Evolutionary conservation across 2,113 vertebrate genomes (phyloP), one percentile per base, ranked within the genome.

Genomic region (Melanocharis versteri): DNA sequence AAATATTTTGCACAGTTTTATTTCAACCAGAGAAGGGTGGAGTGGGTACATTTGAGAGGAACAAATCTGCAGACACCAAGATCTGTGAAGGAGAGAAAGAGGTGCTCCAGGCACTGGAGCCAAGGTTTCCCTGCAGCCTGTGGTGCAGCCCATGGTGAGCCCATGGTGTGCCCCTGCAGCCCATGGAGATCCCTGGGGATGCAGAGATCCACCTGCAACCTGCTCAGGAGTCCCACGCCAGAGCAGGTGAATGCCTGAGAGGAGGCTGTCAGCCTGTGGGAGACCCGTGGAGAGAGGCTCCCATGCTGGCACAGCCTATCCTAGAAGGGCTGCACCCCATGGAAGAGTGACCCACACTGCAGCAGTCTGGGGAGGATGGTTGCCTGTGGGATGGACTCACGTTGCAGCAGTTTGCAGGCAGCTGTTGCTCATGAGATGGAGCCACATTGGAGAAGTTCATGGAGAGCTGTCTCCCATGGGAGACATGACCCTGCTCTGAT

Each of bases 111-210:
- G 13, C 31, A 42, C 45, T 0, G 0, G 45, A 51, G 54, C 37
- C 13, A 30, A 9, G 18, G 5, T 2, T 58, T 2, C 23, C 3
- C 19, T 48, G 14, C 35, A 69, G 53, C 8, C 16, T 3, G 0
- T 6, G 78, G n/a, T 12, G 22, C 28, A 47, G 51, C 4, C 10
- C 28, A 13, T 8, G 13, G n/a, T 7, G 11, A 17, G 6, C 39
- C 39, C 12, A 12, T 40, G 62, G 50, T 66, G 62, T 37, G 40
- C 13, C 27, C 50, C 8, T 68, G 53, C 33, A 58, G 31, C 20
- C 45, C 45, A 7, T 15, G 54, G 31, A 65, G 21, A 5, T 56
- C 20, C 54, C 8, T 22, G 7, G 12, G 54, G 30, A 33, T 13
- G 65, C 54, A 60, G 15, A 60, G 30, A 42, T 42, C 23, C 30